Conservation (phyloP, 23 tunicate species). For the Trididemnum miniatum region DNA sequence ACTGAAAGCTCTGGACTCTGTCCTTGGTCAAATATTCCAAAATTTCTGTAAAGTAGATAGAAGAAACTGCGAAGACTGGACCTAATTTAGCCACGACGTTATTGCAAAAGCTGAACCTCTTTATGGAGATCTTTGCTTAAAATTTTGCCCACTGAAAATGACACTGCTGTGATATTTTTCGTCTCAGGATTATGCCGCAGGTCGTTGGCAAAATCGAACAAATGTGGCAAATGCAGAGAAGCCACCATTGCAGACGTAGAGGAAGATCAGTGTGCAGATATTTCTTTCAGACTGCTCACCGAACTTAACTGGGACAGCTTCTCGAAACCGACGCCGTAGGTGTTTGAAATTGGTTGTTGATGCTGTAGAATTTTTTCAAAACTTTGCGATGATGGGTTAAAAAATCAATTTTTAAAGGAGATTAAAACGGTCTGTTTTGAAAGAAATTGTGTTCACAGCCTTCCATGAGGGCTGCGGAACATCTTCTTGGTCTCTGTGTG, state of each 20-base stretch:
- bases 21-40: background rate
- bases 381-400: background rate
- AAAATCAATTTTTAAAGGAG: background rate
- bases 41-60: background rate
- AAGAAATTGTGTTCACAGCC: background rate
- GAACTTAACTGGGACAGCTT: background rate
- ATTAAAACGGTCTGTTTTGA: background rate
- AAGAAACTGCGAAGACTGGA: background rate
- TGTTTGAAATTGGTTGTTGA: background rate
- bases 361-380: background rate
- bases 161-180: background rate
- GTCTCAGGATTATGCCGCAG: background rate
- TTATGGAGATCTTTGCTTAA: background rate
- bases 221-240: background rate
- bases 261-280: background rate
- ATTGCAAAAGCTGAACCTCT: background rate
- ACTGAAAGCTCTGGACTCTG: background rate
- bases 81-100: background rate
- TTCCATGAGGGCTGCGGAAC: background rate
- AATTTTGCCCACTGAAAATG: background rate
- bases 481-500: background rate
- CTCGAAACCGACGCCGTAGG: background rate
- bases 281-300: background rate
- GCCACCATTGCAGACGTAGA: background rate
- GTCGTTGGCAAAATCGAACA: background rate